Percentiles rank a stretch among this genome's conserved stretches.
Conservation (phyloP, 2,888 invertebrate species). For the Spialia ferax region DNA sequence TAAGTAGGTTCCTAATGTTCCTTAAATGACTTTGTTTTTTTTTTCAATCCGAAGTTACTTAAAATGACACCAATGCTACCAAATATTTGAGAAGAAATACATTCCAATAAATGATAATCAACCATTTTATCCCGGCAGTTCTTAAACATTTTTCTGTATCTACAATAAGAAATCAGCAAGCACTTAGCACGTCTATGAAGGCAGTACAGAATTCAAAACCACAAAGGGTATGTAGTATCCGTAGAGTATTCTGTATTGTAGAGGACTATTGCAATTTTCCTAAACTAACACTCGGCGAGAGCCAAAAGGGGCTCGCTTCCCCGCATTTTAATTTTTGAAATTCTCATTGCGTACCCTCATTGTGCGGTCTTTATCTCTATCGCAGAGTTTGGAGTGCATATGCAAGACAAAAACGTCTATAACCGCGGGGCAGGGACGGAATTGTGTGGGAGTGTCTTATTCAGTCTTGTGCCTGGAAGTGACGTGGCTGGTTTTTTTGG, state of each 20-base stretch:
- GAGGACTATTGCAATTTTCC: slow-evolving; percentile 27
- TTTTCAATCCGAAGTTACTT: too few species aligned
- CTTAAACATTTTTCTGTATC: too few species aligned
- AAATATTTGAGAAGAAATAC: not conserved
- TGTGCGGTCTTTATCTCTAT: slow-evolving; percentile 27
- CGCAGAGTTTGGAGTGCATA: slow-evolving; percentile 26
- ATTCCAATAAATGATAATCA: not conserved
- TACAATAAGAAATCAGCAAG: not conserved
- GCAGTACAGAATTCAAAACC: slow-evolving; percentile 4
- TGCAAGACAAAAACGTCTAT: slow-evolving; percentile 35
- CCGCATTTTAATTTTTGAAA: slow-evolving; percentile 39
- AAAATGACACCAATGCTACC: too few species aligned
- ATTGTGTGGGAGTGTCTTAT: slow-evolving; percentile 14
- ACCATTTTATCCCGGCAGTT: too few species aligned
- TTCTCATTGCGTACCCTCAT: slow-evolving; percentile 32
- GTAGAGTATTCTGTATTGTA: too few species aligned
- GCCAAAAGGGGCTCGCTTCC: slow-evolving; percentile 33
- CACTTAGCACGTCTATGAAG: not conserved
- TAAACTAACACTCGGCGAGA: slow-evolving; percentile 30
- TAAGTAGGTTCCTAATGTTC: too few species aligned
- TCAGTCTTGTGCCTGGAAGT: slow-evolving; percentile 7
- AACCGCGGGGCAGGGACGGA: slow-evolving; percentile 18
- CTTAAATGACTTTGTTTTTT: too few species aligned
- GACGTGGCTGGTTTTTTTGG: not conserved
- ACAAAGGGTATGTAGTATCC: too few species aligned